Base-by-base conservation (phyloP, 2,797 vertebrate species). In the Chanos chanos region DNA sequence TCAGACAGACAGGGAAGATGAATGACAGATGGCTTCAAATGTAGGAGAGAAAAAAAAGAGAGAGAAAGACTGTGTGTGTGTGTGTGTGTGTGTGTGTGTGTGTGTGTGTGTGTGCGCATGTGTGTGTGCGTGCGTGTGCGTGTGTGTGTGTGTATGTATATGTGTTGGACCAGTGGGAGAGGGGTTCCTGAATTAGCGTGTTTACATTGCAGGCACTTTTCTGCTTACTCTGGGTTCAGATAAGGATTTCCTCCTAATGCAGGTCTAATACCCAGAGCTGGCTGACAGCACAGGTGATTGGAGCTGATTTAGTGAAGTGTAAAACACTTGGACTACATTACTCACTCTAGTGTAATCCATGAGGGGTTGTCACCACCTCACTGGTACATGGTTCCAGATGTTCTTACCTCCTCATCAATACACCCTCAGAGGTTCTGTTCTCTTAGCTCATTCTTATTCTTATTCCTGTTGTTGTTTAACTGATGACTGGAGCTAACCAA, bases 341-440 rank as follows among this genome's bases (percentile, higher is more conserved):
- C 43, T 22, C 9, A 64, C 75, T 71, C 71, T 7, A 24, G 54
- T 53, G 30, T 58, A 54, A 47, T 51, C 66, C 59, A 48, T 7
- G 66, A 62, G 69, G 66, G 67, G 24, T 49, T 71, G 76, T 83
- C 61, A 78, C 81, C 52, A 79, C 39, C 43, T 59, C 33, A 4
- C 36, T 78, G 77, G 34, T 39, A 5, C 40, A 25, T 22, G 7
- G 36, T 54, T 63, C 43, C 54, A 70, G 67, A 64, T 64, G 54
- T 64, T 55, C 31, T 33, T 61, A 54, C 58, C 65, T 55, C 41
- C 39, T 19, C 39, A 19, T 16, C 15, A 21, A 39, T 18, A 9
- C 39, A n/a, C n/a, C n/a, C n/a, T n/a, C n/a, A n/a, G n/a, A n/a
- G n/a, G n/a, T n/a, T n/a, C n/a, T n/a, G n/a, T n/a, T n/a, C n/a